Evolutionary conservation across 2,888 invertebrate genomes (phyloP), one percentile per base, ranked within the genome.

Genomic region (Stratiomys singularior): DNA sequence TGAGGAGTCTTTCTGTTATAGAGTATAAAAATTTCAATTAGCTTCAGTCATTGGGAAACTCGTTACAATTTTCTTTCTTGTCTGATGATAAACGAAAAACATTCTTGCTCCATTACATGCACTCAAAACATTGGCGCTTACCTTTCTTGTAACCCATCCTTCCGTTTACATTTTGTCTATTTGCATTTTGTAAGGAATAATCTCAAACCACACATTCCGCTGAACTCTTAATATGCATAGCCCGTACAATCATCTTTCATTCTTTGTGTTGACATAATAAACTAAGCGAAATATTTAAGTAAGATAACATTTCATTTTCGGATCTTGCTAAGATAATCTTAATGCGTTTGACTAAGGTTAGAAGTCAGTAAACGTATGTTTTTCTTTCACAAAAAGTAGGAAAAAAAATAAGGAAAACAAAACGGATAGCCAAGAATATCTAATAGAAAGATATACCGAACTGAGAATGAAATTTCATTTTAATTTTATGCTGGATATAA

Each of bases 261-360:
- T 21, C 11, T 30, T 21, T 37, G 30, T 23, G 28, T 25, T 27
- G 37, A 37, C 9, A 37, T 37, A 37, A 47, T 44, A 56, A 30
- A 44, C 74, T 46, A 58, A 74, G 44, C 74, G 74, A 74, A 74
- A 74, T 74, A 74, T 74, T 74, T 74, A 28, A 74, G 4, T 58
- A 58, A 74, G 74, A 74, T 74, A 74, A 74, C 58, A 74, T 74
- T 60, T 74, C 28, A 74, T 58, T 72, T 56, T 74, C 9, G 60
- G 58, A 58, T 58, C 58, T 44, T 69, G 47, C 69, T 58, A 23
- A 74, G 74, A 74, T 74, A 74, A 74, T 74, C 74, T 74, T 58
- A 58, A 58, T 74, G 18, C 74, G 37, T 74, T 74, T 74, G 74
- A 37, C 74, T 74, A 74, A 74, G 74, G 74, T 74, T 74, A 74